Evolutionary conservation across 2,113 vertebrate genomes (phyloP), one percentile per base, ranked within the genome.

Genomic region (Sapajus apella): DNA sequence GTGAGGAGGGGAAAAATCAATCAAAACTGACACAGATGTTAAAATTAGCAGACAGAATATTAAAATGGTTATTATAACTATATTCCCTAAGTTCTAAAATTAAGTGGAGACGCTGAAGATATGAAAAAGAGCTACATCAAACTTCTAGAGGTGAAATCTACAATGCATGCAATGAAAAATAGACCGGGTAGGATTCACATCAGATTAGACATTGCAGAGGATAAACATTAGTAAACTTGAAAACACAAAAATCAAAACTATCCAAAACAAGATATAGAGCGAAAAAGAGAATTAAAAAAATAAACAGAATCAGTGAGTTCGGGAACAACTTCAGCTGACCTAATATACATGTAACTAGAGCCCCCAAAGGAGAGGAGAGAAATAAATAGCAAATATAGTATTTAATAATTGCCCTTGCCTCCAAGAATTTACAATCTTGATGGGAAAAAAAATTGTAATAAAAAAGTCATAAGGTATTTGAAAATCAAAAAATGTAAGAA

Each of bases 401-500:
- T 40, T 79, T 76, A 55, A n/a, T 32, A 40, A n/a, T 81, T 76
- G 58, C 45, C 25, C 45, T 88, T 17, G 30, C 47, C 50, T 73
- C 66, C 87, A 76, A 93, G 64, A 79, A 92, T 81, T 90, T 90
- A 86, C 5, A 86, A 66, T 16, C 35, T 94, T n/a, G 50, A 17
- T 58, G 23, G 25, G 40, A 32, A 92, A 90, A 84, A n/a, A 76
- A 94, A 73, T 40, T 50, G 3, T 79, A 68, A 88, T 68, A 82
- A 56, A 68, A 66, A 61, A 18, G 37, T 47, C 50, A 81, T 35
- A 70, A 81, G 82, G 72, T 82, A 87, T 30, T 61, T 91, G 43
- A 97, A 91, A 79, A 83, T 6, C 70, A 83, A 50, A 93, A 96
- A 92, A 94, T 85, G 23, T 56, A 88, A 90, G 37, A 88, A 96